Conservation (phyloP, 35 echinoderm and acorn worm species). For the Anneissia japonica region DNA sequence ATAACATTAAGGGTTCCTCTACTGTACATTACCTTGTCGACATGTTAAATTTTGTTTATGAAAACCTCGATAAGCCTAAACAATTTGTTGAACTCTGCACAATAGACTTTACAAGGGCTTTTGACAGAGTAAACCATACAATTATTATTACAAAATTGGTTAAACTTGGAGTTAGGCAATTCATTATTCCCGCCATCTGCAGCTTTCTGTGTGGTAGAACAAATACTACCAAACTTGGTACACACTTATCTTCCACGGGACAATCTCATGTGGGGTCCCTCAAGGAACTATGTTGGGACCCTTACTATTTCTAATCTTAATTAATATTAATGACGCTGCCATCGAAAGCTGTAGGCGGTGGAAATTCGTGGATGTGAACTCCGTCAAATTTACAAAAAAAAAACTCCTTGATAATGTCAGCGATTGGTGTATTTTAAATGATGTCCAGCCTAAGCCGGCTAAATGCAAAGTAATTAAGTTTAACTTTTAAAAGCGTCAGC, state of each 20-base stretch:
- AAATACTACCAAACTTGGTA: too few relatives aligned
- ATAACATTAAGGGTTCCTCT: not conserved
- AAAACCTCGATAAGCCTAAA: not conserved
- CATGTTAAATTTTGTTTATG: not conserved
- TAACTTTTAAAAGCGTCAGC: not conserved
- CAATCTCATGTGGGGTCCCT: conserved; percentile 11
- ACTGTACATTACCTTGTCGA: too few relatives aligned
- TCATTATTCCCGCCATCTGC: conserved; percentile 21
- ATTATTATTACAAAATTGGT: conserved; percentile 11
- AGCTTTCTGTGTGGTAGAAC: too few relatives aligned
- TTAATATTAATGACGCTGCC: conserved; percentile 7
- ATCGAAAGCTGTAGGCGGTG: not conserved
- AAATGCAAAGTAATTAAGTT: not conserved
- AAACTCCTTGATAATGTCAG: not conserved
- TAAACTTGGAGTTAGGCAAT: not conserved
- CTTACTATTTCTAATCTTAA: too few relatives aligned
- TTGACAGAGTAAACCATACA: conserved; percentile 23
- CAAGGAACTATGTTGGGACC: too few relatives aligned
- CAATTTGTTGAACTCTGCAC: not conserved
- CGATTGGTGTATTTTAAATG: conserved; percentile 1
- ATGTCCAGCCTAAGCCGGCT: conserved; percentile 4
- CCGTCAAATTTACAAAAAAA: too few relatives aligned
- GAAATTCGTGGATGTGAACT: conserved; percentile 15
- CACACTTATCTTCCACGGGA: not conserved
- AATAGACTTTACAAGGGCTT: not conserved